These are phyloP conservation scores for Augochlora pura DNA, from an alignment of 1,140 invertebrate genomes.

Conservation along the genomic window DNA sequence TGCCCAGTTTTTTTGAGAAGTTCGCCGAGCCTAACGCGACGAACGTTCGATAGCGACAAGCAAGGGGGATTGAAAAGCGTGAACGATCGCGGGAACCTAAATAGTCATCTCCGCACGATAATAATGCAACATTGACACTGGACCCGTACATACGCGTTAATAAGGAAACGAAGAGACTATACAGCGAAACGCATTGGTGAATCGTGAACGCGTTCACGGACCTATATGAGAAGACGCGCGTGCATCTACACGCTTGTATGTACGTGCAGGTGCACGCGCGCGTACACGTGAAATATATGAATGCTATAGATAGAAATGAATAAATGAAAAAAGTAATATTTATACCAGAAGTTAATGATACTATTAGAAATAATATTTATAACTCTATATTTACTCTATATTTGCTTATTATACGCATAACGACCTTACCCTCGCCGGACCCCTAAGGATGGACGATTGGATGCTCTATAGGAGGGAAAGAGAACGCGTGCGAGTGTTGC, in stretches of 20 bases:
- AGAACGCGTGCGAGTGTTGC: neutral
- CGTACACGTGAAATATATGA: constrained; percentile 16
- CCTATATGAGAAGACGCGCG: neutral
- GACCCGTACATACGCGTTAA: neutral
- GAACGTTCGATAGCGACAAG: constrained; percentile 41
- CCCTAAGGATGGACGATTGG: neutral
- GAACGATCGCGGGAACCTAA: neutral
- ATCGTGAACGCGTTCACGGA: constrained; percentile 16
- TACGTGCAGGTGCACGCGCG: neutral
- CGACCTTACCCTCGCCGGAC: constrained; percentile 20
- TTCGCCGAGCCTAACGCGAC: constrained; percentile 60
- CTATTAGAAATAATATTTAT: constrained; percentile 70
- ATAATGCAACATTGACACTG: too few relatives aligned
- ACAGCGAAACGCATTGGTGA: constrained; percentile 19
- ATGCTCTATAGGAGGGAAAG: constrained; percentile 28
- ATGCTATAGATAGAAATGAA: constrained; percentile 44
- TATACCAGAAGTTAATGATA: constrained; percentile 61
- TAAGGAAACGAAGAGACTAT: constrained; percentile 15
- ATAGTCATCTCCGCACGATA: too few relatives aligned
- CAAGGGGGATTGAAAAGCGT: neutral
- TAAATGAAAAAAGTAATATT: constrained; percentile 59
- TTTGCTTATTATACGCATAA: constrained; percentile 39
- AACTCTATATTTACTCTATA: constrained; percentile 62
- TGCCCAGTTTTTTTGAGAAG: constrained; percentile 11
- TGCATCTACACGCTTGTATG: neutral